Conservation (phyloP, 2,113 vertebrate genomes). For the Carassius carassius region DNA sequence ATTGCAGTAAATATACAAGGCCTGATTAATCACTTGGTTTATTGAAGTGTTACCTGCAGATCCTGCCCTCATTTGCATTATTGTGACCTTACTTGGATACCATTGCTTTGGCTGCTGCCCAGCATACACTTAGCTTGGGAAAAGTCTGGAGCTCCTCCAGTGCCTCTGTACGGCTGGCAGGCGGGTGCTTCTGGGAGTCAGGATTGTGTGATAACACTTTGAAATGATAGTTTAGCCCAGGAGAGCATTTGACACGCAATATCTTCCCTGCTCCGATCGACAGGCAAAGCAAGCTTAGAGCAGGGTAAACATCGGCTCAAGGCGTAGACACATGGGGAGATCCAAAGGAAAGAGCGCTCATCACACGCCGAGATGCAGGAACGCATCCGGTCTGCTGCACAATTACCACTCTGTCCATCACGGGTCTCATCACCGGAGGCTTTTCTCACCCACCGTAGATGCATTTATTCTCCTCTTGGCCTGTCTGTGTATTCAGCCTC, state of each 20-base stretch:
- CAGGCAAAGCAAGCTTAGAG: constrained; percentile 73
- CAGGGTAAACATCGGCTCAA: constrained; percentile 77
- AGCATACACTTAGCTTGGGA: constrained; percentile 58
- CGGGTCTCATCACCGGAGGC: constrained; percentile 19
- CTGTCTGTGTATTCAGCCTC: constrained; percentile 33
- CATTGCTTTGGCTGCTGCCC: constrained; percentile 18
- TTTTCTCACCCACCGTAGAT: constrained; percentile 23
- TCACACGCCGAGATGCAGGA: constrained; percentile 39
- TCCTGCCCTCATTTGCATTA: constrained; percentile 33
- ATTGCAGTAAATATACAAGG: background rate
- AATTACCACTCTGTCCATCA: constrained; percentile 59
- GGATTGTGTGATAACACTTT: constrained; percentile 79
- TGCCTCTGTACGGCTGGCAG: constrained; percentile 56
- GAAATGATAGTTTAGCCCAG: constrained; percentile 81
- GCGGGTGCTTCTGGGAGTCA: constrained; percentile 71
- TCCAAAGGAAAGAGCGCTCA: constrained; percentile 54
- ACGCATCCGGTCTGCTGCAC: constrained; percentile 34
- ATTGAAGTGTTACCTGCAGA: constrained; percentile 25
- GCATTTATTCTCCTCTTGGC: constrained; percentile 39
- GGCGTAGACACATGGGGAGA: constrained; percentile 65
- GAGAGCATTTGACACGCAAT: constrained; percentile 82
- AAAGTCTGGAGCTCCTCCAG: constrained; percentile 68
- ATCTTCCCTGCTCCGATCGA: constrained; percentile 72
- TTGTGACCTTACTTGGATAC: constrained; percentile 9
- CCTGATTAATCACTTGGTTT: background rate